These are phyloP conservation scores for Neoaliturus tenellus DNA, from an alignment of 2,888 invertebrate genomes.

Conservation along the genomic window DNA sequence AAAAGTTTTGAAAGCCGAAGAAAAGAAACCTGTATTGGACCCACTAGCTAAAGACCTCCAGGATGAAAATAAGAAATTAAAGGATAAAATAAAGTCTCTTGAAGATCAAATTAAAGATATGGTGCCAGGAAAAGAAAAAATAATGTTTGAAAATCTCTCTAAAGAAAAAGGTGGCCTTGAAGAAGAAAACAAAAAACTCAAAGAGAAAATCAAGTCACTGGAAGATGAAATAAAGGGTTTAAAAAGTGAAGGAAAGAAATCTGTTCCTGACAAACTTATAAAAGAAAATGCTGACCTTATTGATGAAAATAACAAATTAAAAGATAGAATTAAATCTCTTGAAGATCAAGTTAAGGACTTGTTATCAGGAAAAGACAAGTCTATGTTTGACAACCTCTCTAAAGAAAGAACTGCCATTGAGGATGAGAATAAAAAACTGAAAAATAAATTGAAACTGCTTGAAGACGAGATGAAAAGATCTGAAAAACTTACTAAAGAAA, in stretches of 20 bases:
- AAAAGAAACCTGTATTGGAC: not conserved
- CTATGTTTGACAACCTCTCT: not conserved
- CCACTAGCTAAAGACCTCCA: not conserved
- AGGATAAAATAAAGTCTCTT: conserved; percentile 5
- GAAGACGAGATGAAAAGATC: not conserved
- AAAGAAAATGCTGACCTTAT: not conserved
- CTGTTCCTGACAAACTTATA: not conserved
- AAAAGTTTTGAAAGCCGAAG: not conserved
- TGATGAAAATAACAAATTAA: conserved; percentile 17
- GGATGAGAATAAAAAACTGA: not conserved
- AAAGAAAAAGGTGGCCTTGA: not conserved
- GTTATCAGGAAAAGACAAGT: not conserved
- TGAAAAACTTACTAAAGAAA: not conserved
- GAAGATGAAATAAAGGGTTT: not conserved
- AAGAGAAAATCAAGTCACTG: not conserved
- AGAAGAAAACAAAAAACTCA: not conserved
- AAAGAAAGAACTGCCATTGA: not conserved
- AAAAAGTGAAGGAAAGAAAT: not conserved
- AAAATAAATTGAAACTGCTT: not conserved
- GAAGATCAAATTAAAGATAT: not conserved
- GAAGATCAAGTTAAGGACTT: not conserved
- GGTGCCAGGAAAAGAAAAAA: not conserved
- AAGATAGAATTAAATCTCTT: conserved; percentile 15
- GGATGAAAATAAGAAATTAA: conserved; percentile 12
- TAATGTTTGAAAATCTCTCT: not conserved